Base-by-base conservation (phyloP, 2,888 invertebrate species). In the Aelia acuminata region DNA sequence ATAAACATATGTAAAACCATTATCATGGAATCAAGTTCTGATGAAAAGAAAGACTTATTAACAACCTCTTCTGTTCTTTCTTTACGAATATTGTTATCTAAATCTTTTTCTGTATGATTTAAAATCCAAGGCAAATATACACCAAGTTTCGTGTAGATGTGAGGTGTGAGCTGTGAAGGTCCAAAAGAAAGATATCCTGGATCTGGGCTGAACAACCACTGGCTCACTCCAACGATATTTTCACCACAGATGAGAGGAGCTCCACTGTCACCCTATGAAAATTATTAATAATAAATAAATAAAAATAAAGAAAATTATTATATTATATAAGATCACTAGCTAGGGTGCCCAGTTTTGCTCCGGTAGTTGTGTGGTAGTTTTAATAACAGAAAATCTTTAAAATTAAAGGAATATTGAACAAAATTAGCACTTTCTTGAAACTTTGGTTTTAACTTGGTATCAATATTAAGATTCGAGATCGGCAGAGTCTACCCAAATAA, bases 251-350 rank as follows among this genome's bases (percentile, higher is more conserved):
- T 85, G 0, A 85, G 85, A 53, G 85, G 49, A 48, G 49, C 85
- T 85, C 85, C 85, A 8, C 85, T 85, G 50, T 85, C 85, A 48
- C 85, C 85, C 85, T 85, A 26, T 20, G 50, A 49, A 57, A 49
- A 18, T 13, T 49, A 49, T 53, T 22, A 22, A 53, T n/a, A 22
- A 49, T 53, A 8, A 22, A 53, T n/a, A 22, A 22, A 53, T 22
- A 53, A 22, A n/a, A 53, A 53, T 53, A 3, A 7, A 7, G 43
- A 43, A 43, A 43, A 43, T 43, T 43, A 43, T 43, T 43, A 43
- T 7, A 43, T 10, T 43, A 43, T 43, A n/a, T n/a, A n/a, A n/a
- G n/a, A n/a, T n/a, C n/a, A n/a, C n/a, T n/a, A n/a, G n/a, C n/a
- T n/a, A n/a, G n/a, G n/a, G n/a, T n/a, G n/a, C n/a, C n/a, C n/a